Evolutionary conservation across 2,113 vertebrate species (phyloP).

Genomic region (Oostethus manadensis): DNA sequence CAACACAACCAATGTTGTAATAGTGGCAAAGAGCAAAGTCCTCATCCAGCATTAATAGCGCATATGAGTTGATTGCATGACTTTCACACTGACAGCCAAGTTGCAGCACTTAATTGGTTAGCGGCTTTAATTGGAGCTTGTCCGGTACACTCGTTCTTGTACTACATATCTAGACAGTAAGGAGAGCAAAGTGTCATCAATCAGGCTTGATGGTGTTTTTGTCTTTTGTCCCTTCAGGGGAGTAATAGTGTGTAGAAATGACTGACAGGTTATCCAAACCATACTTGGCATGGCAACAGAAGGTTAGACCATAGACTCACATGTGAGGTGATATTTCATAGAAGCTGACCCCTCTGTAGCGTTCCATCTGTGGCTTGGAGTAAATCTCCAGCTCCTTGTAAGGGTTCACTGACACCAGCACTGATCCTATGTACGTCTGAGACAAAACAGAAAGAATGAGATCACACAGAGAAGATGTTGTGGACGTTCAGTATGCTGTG

Average conservation of each 20-base stretch:
- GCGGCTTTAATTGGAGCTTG: no score
- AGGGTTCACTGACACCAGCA: slow-evolving; percentile 94
- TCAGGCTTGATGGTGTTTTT: background rate
- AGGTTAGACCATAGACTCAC: slow-evolving; percentile 72
- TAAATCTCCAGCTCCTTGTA: slow-evolving; percentile 97
- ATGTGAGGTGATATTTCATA: slow-evolving; percentile 98
- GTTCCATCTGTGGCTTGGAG: slow-evolving; percentile 91
- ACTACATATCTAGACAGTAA: no score
- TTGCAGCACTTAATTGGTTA: no score
- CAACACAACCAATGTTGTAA: no score
- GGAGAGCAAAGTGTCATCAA: no score
- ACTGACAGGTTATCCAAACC: slow-evolving; percentile 78
- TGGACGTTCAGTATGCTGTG: background rate
- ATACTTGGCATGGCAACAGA: no score
- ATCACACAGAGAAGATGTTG: slow-evolving; percentile 5
- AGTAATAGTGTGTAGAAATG: slow-evolving; percentile 77
- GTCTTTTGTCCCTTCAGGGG: slow-evolving; percentile 53
- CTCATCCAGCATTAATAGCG: no score
- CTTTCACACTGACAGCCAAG: no score
- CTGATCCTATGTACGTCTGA: slow-evolving; percentile 93
- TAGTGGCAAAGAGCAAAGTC: no score
- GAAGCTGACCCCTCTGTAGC: slow-evolving; percentile 95
- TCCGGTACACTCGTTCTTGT: no score
- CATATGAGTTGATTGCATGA: no score
- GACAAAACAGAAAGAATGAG: slow-evolving; percentile 9